These are phyloP conservation scores for Eptesicus fuscus DNA, from an alignment of 2,113 vertebrate species.

Conservation along the genomic window DNA sequence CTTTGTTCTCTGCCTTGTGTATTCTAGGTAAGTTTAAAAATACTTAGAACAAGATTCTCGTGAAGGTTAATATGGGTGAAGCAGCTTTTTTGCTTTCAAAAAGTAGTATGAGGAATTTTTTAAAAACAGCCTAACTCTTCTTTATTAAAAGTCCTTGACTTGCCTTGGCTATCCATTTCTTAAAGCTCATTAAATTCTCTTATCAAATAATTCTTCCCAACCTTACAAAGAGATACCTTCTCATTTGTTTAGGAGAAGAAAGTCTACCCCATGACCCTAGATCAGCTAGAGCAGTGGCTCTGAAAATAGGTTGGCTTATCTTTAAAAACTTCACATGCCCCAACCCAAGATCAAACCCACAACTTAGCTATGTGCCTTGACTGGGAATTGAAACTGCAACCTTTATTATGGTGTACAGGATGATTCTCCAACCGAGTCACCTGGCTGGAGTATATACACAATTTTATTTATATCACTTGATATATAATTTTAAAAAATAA, in stretches of 20 bases:
- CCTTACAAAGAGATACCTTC: background rate
- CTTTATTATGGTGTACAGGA: background rate
- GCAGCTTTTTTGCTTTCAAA: background rate
- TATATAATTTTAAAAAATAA: background rate
- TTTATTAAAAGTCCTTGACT: background rate
- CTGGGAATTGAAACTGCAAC: background rate
- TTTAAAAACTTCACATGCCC: background rate
- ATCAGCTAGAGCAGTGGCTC: background rate
- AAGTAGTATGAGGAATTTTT: background rate
- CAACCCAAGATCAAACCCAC: background rate
- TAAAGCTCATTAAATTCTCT: background rate
- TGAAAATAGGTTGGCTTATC: background rate
- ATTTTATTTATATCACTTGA: background rate
- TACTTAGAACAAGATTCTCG: background rate
- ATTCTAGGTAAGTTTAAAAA: conserved; percentile 88
- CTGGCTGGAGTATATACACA: background rate
- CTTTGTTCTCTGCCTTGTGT: conserved; percentile 92
- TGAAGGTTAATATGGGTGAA: background rate
- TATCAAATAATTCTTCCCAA: background rate
- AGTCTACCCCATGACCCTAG: background rate
- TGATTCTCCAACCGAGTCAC: too few species aligned
- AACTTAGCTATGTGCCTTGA: background rate
- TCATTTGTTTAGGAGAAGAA: background rate
- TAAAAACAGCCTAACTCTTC: background rate
- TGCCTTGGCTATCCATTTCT: background rate